Evolutionary conservation across 53 echinoderm and acorn worm species (phyloP), one percentile per base, ranked within the genome.

Genomic region (Astropecten irregularis): DNA sequence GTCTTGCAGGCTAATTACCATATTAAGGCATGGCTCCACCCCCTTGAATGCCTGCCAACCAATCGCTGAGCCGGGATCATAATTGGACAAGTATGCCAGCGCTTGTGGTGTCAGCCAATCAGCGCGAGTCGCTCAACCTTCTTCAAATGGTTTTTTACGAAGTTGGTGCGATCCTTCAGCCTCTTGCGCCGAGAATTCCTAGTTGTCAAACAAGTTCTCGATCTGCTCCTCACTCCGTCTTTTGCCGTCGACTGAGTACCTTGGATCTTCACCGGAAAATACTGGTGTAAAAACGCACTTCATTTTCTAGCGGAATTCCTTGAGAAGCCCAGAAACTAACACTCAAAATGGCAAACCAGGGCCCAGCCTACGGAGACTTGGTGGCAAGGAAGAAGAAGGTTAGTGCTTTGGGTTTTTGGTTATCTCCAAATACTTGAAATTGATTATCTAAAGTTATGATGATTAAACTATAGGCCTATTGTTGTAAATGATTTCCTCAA

Each of bases 71-170:
- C 61, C 47, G 9, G 13, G 0, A 3, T 19, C 61, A 3, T 62
- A 60, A 79, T 79, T 62, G 61, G 61, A 62, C 79, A 79, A 79
- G 33, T 74, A 79, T 62, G 62, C 79, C 18, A 62, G 33, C 27
- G 14, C n/a, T n/a, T n/a, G 16, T 9, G 19, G 52, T 49, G 26
- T 57, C 16, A 27, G 38, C 74, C 74, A 56, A 74, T 74, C 74
- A 74, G 57, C 74, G 40, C 16, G 14, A 26, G 23, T 18, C 14
- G 9, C 56, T 27, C 0, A 26, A 74, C 55, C 29, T 3, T 57
- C 21, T 74, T 40, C 55, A 54, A 74, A 74, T 55, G 26, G 74
- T 37, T 39, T 56, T 25, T 14, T 2, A 20, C 16, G 11, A 34
- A 34, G 40, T 16, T 2, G 31, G 40, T 25, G 56, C 25, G 22